A percentile compares a stretch with the other conserved stretches of the same genome.
phyloP scores from a whole-genome alignment of 2,888 invertebrate genomes.

The Lasioglossum villosulum region DNA sequence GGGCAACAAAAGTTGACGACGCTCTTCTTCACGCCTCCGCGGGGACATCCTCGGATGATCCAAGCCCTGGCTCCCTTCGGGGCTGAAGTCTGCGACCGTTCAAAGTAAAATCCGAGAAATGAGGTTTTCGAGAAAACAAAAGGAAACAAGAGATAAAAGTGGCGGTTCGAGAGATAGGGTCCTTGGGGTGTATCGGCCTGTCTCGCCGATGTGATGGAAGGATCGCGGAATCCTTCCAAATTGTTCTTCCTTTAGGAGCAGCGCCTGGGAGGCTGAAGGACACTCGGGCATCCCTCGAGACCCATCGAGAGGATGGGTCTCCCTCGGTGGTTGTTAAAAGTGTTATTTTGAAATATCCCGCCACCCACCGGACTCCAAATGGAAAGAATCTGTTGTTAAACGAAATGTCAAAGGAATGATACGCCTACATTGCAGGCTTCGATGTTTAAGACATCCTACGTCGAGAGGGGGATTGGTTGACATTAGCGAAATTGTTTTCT shows the following conservation, averaged over 20 bases:
- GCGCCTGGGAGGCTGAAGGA: neutral
- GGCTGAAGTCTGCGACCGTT: slow-evolving; percentile 35
- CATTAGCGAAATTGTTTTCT: neutral
- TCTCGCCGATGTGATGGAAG: slow-evolving; percentile 21
- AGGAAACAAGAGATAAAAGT: slow-evolving; percentile 29
- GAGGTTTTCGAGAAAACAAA: slow-evolving; percentile 54
- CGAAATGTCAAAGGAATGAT: neutral
- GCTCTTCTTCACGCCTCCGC: neutral
- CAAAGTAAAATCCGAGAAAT: slow-evolving; percentile 54
- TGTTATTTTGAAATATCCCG: slow-evolving; percentile 13
- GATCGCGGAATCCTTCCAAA: slow-evolving; percentile 32
- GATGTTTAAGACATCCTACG: neutral
- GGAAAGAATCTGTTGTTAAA: neutral
- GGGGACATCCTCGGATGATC: neutral
- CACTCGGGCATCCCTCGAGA: slow-evolving; percentile 2
- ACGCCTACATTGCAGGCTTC: neutral
- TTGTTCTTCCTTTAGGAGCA: slow-evolving; percentile 12
- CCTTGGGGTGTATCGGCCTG: slow-evolving; percentile 28
- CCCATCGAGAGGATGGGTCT: neutral
- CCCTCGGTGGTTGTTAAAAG: slow-evolving; percentile 14
- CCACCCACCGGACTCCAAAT: neutral
- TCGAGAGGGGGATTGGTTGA: neutral
- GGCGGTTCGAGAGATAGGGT: slow-evolving; percentile 26
- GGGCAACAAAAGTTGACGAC: slow-evolving; percentile 33
- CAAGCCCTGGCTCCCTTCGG: neutral